phyloP scores from a whole-genome alignment of 2,888 invertebrate species.

The Nasonia oneida region DNA sequence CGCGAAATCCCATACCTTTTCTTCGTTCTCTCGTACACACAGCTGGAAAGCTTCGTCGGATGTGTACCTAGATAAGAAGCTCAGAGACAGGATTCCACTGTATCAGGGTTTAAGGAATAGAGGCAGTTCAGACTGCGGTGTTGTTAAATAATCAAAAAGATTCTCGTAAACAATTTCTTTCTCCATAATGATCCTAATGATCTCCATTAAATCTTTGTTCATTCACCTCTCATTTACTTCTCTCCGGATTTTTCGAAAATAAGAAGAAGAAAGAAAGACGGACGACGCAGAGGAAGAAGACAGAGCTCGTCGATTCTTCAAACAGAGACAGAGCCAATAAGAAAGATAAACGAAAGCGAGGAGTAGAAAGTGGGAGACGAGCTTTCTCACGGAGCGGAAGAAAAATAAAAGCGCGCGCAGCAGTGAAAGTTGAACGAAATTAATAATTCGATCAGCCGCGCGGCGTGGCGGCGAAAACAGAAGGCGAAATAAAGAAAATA shows the following conservation, averaged over 20 bases:
- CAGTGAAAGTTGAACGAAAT: constrained; percentile 27
- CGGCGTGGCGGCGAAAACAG: constrained; percentile 25
- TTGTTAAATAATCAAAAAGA: not conserved
- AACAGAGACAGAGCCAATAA: constrained; percentile 3
- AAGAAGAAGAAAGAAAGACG: not conserved
- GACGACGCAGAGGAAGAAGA: not conserved
- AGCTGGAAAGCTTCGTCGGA: not conserved
- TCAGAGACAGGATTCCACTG: not conserved
- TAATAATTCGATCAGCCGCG: constrained; percentile 49
- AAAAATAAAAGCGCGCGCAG: constrained; percentile 5
- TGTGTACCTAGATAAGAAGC: not conserved
- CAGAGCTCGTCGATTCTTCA: not conserved
- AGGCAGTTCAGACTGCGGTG: too few species aligned
- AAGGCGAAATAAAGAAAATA: constrained; percentile 46
- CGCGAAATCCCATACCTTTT: not conserved
- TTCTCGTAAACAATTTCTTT: not conserved
- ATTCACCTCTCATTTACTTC: constrained; percentile 9
- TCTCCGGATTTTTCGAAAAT: not conserved
- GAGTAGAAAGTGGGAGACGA: not conserved
- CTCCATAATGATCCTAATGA: not conserved
- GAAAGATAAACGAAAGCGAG: constrained; percentile 26
- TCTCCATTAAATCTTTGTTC: constrained; percentile 18
- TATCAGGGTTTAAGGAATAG: not conserved
- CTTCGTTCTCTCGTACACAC: not conserved
- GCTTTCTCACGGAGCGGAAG: not conserved